Conservation (phyloP, 2,888 invertebrate genomes). For the Odontothrips loti region DNA sequence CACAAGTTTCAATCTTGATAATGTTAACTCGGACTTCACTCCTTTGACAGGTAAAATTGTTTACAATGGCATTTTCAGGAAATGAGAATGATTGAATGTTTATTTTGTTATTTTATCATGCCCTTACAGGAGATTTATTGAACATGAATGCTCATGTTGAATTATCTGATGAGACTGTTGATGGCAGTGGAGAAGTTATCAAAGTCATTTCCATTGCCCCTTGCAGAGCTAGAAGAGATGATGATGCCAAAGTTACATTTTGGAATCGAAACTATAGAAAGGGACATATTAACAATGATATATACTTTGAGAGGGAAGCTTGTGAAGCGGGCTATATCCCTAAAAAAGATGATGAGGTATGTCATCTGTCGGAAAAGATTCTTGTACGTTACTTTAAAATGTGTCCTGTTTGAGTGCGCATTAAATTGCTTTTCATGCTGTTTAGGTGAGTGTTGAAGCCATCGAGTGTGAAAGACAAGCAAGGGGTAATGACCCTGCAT, state of each 20-base stretch:
- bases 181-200: slow-evolving; percentile 55
- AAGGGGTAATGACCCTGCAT: background rate
- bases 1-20: background rate
- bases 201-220: slow-evolving; percentile 59
- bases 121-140: slow-evolving; percentile 2
- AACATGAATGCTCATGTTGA: slow-evolving; percentile 32
- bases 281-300: slow-evolving; percentile 24
- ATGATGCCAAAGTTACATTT: background rate
- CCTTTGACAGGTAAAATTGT: background rate
- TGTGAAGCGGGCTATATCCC: slow-evolving; percentile 55
- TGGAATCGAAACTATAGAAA: background rate
- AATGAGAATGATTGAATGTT: no score
- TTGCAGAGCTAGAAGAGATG: slow-evolving; percentile 41
- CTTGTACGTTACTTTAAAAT: background rate
- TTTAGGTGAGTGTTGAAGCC: background rate
- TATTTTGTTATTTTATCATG: no score
- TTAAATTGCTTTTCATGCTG: background rate
- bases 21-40: background rate
- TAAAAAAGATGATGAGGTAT: slow-evolving; percentile 55
- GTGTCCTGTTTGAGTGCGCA: background rate
- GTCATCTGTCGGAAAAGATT: background rate
- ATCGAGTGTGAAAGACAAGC: background rate
- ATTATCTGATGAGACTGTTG: slow-evolving; percentile 34
- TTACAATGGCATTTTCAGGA: no score
- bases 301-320: slow-evolving; percentile 57